These are phyloP conservation scores for Enteromius trimaculatus DNA, from an alignment of 2,797 vertebrate species.

Conservation along the genomic window DNA sequence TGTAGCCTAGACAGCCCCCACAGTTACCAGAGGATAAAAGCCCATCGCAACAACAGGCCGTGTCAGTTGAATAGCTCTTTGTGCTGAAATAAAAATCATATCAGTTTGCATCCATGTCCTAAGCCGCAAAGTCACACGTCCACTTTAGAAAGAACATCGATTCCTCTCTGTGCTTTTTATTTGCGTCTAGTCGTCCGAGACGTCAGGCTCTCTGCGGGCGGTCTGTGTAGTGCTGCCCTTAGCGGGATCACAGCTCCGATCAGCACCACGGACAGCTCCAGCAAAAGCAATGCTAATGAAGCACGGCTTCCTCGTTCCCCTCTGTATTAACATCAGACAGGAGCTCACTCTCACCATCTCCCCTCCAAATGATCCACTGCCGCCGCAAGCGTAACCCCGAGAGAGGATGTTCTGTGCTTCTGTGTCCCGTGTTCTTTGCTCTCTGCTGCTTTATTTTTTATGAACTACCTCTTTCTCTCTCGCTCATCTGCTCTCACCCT, in stretches of 20 bases:
- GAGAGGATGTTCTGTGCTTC: conserved; percentile 38
- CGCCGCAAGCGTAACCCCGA: conserved; percentile 19
- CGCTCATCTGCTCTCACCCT: not conserved
- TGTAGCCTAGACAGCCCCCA: not conserved
- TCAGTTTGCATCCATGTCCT: not conserved
- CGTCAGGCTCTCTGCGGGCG: conserved; percentile 15
- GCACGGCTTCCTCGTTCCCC: conserved; percentile 7
- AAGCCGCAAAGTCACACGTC: conserved; percentile 19
- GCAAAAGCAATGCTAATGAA: conserved; percentile 46
- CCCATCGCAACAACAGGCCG: not conserved
- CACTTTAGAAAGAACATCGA: not conserved
- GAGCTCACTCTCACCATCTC: conserved; percentile 43
- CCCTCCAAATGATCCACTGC: conserved; percentile 31
- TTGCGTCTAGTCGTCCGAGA: conserved; percentile 21
- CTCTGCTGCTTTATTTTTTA: conserved; percentile 24
- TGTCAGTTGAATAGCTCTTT: conserved; percentile 10
- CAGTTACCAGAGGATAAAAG: not conserved
- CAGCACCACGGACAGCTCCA: conserved; percentile 44
- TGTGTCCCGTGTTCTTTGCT: conserved; percentile 39
- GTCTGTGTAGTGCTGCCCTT: conserved; percentile 2
- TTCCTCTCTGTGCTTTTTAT: conserved; percentile 37
- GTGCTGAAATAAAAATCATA: not conserved
- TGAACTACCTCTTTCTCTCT: conserved; percentile 29
- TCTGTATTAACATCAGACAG: conserved; percentile 35
- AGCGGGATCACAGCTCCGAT: conserved; percentile 35